A percentile compares a stretch with the other conserved stretches of the same genome.
Evolutionary conservation across 2,113 vertebrate species (phyloP).

Genomic region (Hassar affinis): DNA sequence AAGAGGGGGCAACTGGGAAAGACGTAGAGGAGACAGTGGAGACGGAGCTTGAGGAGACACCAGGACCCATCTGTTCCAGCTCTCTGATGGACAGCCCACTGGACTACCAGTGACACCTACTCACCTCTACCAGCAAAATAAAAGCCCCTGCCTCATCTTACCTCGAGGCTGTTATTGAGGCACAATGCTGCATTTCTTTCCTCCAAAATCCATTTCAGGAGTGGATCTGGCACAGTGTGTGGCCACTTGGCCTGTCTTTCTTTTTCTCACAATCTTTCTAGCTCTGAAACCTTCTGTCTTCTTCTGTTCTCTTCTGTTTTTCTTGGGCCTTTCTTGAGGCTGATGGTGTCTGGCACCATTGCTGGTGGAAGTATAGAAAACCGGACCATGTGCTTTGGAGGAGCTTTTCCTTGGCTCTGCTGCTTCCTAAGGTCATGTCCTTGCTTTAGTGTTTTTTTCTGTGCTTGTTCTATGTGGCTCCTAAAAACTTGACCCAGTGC

Average conservation of each 20-base stretch:
- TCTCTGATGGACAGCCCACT: conserved; percentile 77
- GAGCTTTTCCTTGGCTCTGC: conserved; percentile 13
- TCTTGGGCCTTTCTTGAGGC: conserved; percentile 17
- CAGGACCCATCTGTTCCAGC: conserved; percentile 72
- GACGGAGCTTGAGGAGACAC: conserved; percentile 79
- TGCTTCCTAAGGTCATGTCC: conserved; percentile 10
- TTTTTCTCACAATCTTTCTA: background rate
- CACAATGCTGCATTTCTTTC: conserved; percentile 62
- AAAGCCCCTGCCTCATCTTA: conserved; percentile 54
- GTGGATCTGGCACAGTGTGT: conserved; percentile 25
- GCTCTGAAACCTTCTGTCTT: conserved; percentile 10
- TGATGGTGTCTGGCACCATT: conserved; percentile 23
- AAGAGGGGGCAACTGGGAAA: conserved; percentile 65
- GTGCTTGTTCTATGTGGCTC: conserved; percentile 14
- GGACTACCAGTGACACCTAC: conserved; percentile 76
- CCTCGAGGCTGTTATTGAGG: conserved; percentile 58
- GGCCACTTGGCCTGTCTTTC: conserved; percentile 4
- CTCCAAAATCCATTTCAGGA: conserved; percentile 49
- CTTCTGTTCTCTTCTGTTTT: conserved; percentile 34
- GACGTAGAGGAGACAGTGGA: conserved; percentile 74
- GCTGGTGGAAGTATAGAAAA: conserved; percentile 27
- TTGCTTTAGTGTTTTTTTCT: conserved; percentile 23
- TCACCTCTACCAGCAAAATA: conserved; percentile 38
- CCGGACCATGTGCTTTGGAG: conserved; percentile 26
- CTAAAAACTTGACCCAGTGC: conserved; percentile 16